These are phyloP conservation scores for Peromyscus nudipes DNA, from an alignment of 2,797 vertebrate genomes.

Conservation along the genomic window DNA sequence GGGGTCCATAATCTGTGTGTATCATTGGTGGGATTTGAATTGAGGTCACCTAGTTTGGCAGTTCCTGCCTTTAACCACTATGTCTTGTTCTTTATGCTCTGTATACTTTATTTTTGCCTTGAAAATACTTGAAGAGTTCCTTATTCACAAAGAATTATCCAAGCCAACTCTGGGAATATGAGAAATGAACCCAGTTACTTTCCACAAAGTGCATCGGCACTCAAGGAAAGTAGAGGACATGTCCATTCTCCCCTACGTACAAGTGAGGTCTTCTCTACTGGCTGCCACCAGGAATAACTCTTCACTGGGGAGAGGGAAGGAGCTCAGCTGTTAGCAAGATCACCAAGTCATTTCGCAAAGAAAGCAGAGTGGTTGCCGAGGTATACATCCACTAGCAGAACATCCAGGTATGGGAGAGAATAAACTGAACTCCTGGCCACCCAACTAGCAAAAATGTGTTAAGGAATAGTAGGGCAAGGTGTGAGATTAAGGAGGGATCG, in stretches of 20 bases:
- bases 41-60: background rate
- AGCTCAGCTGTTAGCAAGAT: background rate
- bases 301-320: background rate
- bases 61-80: background rate
- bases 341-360: constrained; percentile 4
- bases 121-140: background rate
- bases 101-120: background rate
- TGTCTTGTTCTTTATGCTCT: background rate
- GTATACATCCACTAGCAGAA: background rate
- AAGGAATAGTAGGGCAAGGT: background rate
- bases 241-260: background rate
- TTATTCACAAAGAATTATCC: background rate
- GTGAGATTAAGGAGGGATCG: constrained; percentile 1
- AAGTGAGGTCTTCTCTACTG: background rate
- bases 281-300: background rate
- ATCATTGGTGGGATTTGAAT: background rate
- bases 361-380: background rate
- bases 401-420: background rate
- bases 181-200: background rate
- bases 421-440: constrained; percentile 13
- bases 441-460: background rate
- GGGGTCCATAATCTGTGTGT: background rate
- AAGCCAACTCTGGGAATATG: background rate
- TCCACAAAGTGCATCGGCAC: background rate
- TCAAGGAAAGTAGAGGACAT: background rate